These are phyloP conservation scores for Cyanistes caeruleus DNA, from an alignment of 2,113 vertebrate genomes.

Conservation along the genomic window DNA sequence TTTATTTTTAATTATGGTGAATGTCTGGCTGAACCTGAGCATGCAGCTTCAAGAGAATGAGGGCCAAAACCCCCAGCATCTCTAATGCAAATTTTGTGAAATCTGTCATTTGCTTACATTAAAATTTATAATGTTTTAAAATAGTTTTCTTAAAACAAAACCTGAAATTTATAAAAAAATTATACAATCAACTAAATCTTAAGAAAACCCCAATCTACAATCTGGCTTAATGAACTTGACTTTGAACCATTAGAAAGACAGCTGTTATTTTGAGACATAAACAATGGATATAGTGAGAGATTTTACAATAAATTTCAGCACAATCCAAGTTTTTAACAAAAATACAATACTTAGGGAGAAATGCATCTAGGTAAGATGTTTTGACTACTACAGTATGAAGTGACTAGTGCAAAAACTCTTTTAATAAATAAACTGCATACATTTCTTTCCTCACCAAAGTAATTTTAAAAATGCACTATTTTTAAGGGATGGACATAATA, in stretches of 20 bases:
- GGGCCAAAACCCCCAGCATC: background rate
- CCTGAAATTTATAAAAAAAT: background rate
- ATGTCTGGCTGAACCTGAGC: background rate
- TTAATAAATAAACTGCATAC: background rate
- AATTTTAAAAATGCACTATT: background rate
- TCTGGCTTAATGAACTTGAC: background rate
- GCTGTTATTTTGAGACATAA: background rate
- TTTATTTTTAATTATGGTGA: background rate
- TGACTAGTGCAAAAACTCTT: background rate
- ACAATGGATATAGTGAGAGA: background rate
- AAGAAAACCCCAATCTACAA: background rate
- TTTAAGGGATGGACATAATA: background rate
- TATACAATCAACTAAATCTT: background rate
- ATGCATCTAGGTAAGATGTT: background rate
- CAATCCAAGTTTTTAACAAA: background rate
- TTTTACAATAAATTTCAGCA: background rate
- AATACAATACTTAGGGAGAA: background rate
- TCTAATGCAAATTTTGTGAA: background rate
- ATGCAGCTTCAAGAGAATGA: background rate
- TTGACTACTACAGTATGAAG: background rate
- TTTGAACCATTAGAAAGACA: background rate
- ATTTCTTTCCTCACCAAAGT: background rate
- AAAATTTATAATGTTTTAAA: fast-evolving
- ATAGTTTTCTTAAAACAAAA: background rate
- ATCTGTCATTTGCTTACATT: background rate